These are phyloP conservation scores for Temnothorax rugatulus DNA, from an alignment of 2,888 invertebrate species.

Conservation along the genomic window DNA sequence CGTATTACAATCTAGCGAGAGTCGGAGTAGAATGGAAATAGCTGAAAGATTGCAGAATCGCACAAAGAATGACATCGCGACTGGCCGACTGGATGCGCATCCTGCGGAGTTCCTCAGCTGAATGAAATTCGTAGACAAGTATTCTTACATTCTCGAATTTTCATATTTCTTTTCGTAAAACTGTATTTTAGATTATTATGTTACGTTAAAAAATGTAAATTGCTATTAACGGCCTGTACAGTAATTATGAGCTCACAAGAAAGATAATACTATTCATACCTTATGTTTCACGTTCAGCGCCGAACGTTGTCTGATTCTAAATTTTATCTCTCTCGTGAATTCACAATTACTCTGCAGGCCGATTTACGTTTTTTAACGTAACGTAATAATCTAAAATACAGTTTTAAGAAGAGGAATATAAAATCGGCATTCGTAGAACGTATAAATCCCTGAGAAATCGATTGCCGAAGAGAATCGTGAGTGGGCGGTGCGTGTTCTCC, in stretches of 20 bases:
- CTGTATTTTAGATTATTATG: too few relatives aligned
- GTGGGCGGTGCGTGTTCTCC: not conserved
- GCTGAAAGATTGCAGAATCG: not conserved
- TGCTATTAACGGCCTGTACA: too few relatives aligned
- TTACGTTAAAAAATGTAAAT: too few relatives aligned
- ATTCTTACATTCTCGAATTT: not conserved
- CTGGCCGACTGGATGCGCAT: not conserved
- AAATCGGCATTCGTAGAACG: not conserved
- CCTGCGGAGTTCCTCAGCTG: not conserved
- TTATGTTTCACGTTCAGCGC: not conserved
- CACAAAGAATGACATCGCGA: not conserved
- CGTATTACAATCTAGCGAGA: not conserved
- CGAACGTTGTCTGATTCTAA: not conserved
- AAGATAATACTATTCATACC: not conserved
- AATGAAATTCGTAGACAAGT: not conserved
- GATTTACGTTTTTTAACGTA: not conserved
- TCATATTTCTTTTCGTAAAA: too few relatives aligned
- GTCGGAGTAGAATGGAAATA: conserved; percentile 2
- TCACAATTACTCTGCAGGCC: not conserved
- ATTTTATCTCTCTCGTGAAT: not conserved
- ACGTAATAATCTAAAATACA: not conserved
- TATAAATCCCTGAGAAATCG: not conserved
- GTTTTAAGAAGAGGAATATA: not conserved
- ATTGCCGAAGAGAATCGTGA: conserved; percentile 1
- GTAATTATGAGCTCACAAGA: too few relatives aligned